A percentile compares a stretch with the other conserved stretches of the same genome.
These are phyloP conservation scores for Cephus pulcher DNA, from an alignment of 2,888 invertebrate species.

Conservation along the genomic window DNA sequence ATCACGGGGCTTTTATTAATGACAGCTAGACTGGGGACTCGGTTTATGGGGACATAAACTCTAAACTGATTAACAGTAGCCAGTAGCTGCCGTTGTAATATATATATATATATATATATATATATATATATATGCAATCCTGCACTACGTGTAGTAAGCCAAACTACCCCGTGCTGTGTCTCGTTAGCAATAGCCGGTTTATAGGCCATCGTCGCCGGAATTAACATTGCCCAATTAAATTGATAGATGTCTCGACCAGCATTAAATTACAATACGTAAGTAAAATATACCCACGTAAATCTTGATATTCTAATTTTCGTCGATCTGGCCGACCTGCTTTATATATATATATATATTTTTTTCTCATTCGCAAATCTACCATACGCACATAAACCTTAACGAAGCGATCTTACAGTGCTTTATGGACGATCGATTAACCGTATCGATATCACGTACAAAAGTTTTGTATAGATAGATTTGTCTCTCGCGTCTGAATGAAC, in stretches of 20 bases:
- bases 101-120: constrained; percentile 40
- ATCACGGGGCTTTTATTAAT: constrained; percentile 65
- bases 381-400: too few relatives aligned
- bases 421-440: too few relatives aligned
- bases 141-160: constrained; percentile 21
- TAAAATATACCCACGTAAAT: constrained; percentile 50
- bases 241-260: constrained; percentile 62
- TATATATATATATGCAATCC: constrained; percentile 36
- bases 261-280: constrained; percentile 55
- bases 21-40: constrained; percentile 56
- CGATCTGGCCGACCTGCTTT: not conserved
- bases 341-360: too few relatives aligned
- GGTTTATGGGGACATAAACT: constrained; percentile 65
- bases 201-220: constrained; percentile 66
- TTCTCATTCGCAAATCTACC: too few relatives aligned
- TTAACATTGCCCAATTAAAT: constrained; percentile 67
- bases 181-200: constrained; percentile 63
- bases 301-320: constrained; percentile 9
- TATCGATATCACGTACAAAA: too few relatives aligned
- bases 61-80: constrained; percentile 67
- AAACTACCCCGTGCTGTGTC: constrained; percentile 57
- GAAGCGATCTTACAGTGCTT: too few relatives aligned
- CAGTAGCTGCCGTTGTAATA: constrained; percentile 54
- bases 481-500: not conserved
- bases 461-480: too few relatives aligned